phyloP scores from a whole-genome alignment of 2,888 invertebrate species.

The Nymphalis polychloros region DNA sequence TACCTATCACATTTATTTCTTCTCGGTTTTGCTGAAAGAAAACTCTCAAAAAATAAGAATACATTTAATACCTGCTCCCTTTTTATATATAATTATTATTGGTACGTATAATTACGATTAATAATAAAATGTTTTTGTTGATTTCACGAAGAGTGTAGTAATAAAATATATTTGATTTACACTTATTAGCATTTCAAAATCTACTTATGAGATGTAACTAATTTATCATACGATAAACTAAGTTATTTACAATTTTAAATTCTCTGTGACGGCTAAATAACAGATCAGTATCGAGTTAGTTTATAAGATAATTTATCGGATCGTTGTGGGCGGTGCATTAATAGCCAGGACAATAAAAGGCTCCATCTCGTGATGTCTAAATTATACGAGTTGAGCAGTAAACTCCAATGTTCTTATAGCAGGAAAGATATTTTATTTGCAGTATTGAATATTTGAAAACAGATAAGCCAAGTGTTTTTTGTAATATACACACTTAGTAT shows the following conservation, averaged over 20 bases:
- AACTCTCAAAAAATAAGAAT: too few relatives aligned
- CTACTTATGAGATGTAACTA: slow-evolving; percentile 18
- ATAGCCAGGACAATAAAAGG: slow-evolving; percentile 47
- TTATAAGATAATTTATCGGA: slow-evolving; percentile 50
- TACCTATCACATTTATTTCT: too few relatives aligned
- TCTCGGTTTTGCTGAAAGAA: too few relatives aligned
- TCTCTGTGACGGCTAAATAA: slow-evolving; percentile 36
- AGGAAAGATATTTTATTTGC: slow-evolving; percentile 37
- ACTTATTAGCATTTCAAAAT: neutral
- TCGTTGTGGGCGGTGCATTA: slow-evolving; percentile 47
- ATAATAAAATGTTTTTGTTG: too few relatives aligned
- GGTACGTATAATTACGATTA: too few relatives aligned
- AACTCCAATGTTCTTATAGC: slow-evolving; percentile 34
- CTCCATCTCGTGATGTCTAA: slow-evolving; percentile 45
- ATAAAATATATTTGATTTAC: neutral
- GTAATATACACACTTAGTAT: slow-evolving; percentile 16
- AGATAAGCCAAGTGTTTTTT: slow-evolving; percentile 23
- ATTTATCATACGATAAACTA: slow-evolving; percentile 31
- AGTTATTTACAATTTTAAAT: slow-evolving; percentile 38
- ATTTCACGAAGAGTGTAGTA: too few relatives aligned
- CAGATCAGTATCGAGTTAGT: slow-evolving; percentile 43
- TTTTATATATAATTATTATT: too few relatives aligned
- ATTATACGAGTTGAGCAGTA: slow-evolving; percentile 42
- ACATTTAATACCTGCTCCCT: too few relatives aligned
- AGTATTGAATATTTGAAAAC: slow-evolving; percentile 26